Conservation (phyloP, 2,797 vertebrate genomes). For the Lacerta bilineata region DNA sequence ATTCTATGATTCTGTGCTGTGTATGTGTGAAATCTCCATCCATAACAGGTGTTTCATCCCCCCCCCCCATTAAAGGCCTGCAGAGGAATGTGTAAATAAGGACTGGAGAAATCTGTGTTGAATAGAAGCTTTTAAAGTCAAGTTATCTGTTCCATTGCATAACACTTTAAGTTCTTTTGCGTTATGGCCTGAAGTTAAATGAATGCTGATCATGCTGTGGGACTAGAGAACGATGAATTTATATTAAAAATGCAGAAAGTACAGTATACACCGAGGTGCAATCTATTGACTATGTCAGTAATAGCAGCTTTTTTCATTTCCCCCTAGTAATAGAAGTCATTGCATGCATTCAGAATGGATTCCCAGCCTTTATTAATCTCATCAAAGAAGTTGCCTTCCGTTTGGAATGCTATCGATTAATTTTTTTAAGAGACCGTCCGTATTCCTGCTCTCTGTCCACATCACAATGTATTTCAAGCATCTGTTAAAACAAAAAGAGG, state of each 20-base stretch:
- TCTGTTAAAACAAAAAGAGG: slow-evolving; percentile 31
- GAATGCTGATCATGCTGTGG: slow-evolving; percentile 74
- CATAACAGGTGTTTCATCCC: too few species aligned
- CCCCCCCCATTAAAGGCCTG: slow-evolving; percentile 31
- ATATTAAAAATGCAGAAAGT: slow-evolving; percentile 83
- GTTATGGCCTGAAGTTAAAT: slow-evolving; percentile 75
- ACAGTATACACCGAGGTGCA: slow-evolving; percentile 77
- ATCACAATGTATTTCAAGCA: slow-evolving; percentile 75
- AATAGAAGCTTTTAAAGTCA: slow-evolving; percentile 76
- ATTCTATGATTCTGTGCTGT: too few species aligned
- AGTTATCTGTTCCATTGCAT: slow-evolving; percentile 79
- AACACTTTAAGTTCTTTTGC: slow-evolving; percentile 71
- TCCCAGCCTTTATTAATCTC: slow-evolving; percentile 84
- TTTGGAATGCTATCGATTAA: slow-evolving; percentile 79
- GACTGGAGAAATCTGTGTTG: slow-evolving; percentile 74
- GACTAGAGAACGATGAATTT: slow-evolving; percentile 79
- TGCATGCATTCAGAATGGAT: slow-evolving; percentile 79
- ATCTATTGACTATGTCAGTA: slow-evolving; percentile 82
- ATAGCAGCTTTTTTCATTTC: slow-evolving; percentile 82
- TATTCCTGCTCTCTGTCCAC: slow-evolving; percentile 63
- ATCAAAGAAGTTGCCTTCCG: slow-evolving; percentile 74
- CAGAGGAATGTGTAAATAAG: slow-evolving; percentile 71
- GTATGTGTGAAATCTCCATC: too few species aligned
- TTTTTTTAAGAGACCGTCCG: slow-evolving; percentile 65
- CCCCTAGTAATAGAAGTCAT: slow-evolving; percentile 81